A percentile compares a stretch with the other conserved stretches of the same genome.
Conservation (phyloP, 2,113 vertebrate species). For the Semnornis frantzii region DNA sequence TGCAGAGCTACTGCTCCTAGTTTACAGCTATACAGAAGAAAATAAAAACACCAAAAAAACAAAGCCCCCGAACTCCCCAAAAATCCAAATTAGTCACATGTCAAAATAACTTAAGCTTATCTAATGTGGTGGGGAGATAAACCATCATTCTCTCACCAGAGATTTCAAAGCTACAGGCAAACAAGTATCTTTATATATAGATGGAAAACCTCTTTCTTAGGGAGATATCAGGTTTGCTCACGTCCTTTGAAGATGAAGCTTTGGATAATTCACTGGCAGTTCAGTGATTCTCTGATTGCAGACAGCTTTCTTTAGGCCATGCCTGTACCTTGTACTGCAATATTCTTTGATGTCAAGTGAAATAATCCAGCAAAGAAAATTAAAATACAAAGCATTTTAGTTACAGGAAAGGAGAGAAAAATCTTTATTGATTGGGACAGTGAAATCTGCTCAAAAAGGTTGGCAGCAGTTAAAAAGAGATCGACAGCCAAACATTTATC, state of each 20-base stretch:
- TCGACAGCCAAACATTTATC: not conserved
- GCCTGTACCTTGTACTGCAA: constrained; percentile 26
- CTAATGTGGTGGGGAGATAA: not conserved
- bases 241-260: constrained; percentile 56
- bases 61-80: too few species aligned
- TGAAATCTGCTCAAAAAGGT: not conserved
- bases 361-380: constrained; percentile 56
- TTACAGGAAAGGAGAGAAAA: constrained; percentile 35
- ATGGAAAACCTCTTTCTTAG: constrained; percentile 24
- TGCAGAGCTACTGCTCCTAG: not conserved
- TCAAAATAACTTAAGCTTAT: constrained; percentile 1
- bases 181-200: not conserved
- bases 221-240: constrained; percentile 15
- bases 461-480: constrained; percentile 37
- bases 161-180: constrained; percentile 36
- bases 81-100: not conserved
- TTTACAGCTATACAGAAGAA: not conserved
- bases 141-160: not conserved
- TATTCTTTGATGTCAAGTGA: constrained; percentile 47
- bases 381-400: constrained; percentile 47
- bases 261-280: constrained; percentile 37
- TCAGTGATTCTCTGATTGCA: constrained; percentile 26
- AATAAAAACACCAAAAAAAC: not conserved
- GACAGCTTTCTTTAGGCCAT: constrained; percentile 58
- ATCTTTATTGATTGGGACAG: constrained; percentile 7